Evolutionary conservation across 2,888 invertebrate species (phyloP).

Genomic region (Drosophila tanythrix): DNA sequence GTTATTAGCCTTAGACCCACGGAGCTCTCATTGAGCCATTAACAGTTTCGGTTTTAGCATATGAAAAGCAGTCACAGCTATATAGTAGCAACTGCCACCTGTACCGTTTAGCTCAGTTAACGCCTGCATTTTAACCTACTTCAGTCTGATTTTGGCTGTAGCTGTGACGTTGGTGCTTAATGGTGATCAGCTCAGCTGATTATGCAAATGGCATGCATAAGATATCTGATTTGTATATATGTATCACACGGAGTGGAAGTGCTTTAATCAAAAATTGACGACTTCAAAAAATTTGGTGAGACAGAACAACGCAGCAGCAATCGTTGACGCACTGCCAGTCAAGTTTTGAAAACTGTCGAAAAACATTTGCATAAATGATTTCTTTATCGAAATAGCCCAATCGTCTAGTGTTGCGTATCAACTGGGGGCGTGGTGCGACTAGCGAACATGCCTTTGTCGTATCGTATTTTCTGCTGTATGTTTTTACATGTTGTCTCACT

Average conservation of each 20-base stretch:
- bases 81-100: constrained; percentile 18
- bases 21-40: constrained; percentile 52
- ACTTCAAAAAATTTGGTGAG: constrained; percentile 10
- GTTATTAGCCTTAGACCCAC: constrained; percentile 52
- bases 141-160: constrained; percentile 21
- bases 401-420: constrained; percentile 47
- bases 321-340: constrained; percentile 27
- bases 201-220: constrained; percentile 52
- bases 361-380: constrained; percentile 79
- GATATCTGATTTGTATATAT: constrained; percentile 26
- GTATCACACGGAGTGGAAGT: constrained; percentile 32
- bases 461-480: constrained; percentile 7
- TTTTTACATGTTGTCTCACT: constrained; percentile 54
- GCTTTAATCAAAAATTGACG: constrained; percentile 47
- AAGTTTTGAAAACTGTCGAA: constrained; percentile 51
- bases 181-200: constrained; percentile 42
- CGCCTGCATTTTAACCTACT: constrained; percentile 58
- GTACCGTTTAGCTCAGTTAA: constrained; percentile 49
- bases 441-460: constrained; percentile 54
- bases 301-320: constrained; percentile 18
- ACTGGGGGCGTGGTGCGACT: constrained; percentile 61
- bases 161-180: constrained; percentile 9
- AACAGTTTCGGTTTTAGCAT: constrained; percentile 52
- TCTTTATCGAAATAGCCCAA: constrained; percentile 73
- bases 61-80: constrained; percentile 23